phyloP scores from a whole-genome alignment of 1,140 invertebrate species.

The Aphis gossypii region DNA sequence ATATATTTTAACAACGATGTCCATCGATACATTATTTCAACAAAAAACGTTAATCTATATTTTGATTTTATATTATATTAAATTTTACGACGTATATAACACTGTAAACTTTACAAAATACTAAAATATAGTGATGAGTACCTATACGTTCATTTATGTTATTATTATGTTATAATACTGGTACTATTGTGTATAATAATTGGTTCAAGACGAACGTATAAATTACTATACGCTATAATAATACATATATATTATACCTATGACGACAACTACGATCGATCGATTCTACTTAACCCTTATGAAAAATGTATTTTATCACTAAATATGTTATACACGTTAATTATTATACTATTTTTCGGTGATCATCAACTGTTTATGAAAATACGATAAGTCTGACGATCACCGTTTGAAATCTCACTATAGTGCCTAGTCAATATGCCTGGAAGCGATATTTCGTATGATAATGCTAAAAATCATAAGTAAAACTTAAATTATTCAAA shows the following conservation, averaged over 20 bases:
- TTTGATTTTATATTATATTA: not conserved
- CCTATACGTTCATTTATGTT: not conserved
- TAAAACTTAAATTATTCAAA: slow-evolving; percentile 21
- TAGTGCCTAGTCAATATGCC: slow-evolving; percentile 49
- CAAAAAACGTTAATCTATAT: not conserved
- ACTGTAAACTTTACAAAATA: not conserved
- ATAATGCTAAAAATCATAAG: slow-evolving; percentile 19
- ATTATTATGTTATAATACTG: not conserved
- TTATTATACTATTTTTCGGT: not conserved
- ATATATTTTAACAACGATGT: not conserved
- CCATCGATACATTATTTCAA: not conserved
- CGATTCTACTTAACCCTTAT: not conserved
- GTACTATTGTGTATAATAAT: not conserved
- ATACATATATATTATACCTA: not conserved
- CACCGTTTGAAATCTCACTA: slow-evolving; percentile 37
- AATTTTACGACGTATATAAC: not conserved
- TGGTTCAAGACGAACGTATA: not conserved
- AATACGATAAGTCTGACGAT: not conserved
- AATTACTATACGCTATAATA: not conserved
- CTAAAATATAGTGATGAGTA: not conserved
- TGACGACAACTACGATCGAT: not conserved
- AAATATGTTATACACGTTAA: slow-evolving; percentile 15
- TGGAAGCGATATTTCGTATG: slow-evolving; percentile 49
- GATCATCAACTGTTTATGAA: not conserved
- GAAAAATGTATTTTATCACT: not conserved